phyloP scores from a whole-genome alignment of 2,797 vertebrate genomes.

The Lemur catta region DNA sequence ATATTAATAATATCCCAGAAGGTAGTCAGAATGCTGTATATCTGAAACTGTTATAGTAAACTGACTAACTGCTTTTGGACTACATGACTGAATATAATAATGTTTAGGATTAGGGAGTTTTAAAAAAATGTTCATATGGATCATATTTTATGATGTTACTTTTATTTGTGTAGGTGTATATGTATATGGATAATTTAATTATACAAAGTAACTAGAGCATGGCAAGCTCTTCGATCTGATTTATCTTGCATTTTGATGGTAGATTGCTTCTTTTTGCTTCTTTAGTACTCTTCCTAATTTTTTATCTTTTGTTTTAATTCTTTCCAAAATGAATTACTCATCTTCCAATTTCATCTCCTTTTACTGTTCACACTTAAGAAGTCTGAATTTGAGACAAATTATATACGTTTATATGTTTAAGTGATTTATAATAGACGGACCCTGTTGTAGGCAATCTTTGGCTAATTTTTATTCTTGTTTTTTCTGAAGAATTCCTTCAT shows the following conservation, averaged over 20 bases:
- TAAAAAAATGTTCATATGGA: constrained; percentile 55
- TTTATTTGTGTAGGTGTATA: not conserved
- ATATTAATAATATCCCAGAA: constrained; percentile 65
- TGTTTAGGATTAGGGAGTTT: constrained; percentile 68
- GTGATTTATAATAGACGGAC: not conserved
- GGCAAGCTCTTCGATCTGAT: constrained; percentile 46
- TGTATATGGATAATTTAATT: not conserved
- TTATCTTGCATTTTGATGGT: constrained; percentile 51
- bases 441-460: not conserved
- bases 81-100: constrained; percentile 73
- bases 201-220: constrained; percentile 42
- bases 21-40: constrained; percentile 66
- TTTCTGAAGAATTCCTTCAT: constrained; percentile 31
- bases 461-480: constrained; percentile 38
- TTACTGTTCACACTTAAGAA: constrained; percentile 37
- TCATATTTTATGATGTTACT: constrained; percentile 46
- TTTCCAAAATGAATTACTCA: not conserved
- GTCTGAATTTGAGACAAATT: not conserved
- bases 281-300: constrained; percentile 23
- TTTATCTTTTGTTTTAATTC: constrained; percentile 38
- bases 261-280: constrained; percentile 47
- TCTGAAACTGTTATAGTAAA: constrained; percentile 53
- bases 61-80: constrained; percentile 70
- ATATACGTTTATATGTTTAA: not conserved
- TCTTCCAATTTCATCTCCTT: not conserved